These are phyloP conservation scores for Phortica okadai DNA, from an alignment of 2,888 invertebrate genomes.

Conservation along the genomic window DNA sequence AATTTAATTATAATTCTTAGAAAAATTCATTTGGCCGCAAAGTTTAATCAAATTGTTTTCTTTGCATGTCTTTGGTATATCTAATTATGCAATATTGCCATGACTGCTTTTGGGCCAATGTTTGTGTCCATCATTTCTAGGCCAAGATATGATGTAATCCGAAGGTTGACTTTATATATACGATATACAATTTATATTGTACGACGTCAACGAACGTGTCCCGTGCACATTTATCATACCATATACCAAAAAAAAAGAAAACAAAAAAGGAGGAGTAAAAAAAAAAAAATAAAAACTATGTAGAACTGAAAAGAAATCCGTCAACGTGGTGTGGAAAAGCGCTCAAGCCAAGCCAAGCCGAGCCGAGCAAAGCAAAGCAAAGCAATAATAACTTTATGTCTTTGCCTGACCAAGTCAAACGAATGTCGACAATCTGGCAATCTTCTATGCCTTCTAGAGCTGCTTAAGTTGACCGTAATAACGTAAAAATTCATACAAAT, in stretches of 20 bases:
- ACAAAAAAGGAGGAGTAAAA: not conserved
- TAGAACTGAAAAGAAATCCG: constrained; percentile 21
- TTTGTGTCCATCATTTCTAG: constrained; percentile 57
- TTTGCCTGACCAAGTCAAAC: constrained; percentile 50
- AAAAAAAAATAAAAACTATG: constrained; percentile 1
- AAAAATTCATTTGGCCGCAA: constrained; percentile 46
- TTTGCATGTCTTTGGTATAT: constrained; percentile 60
- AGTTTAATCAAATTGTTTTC: not conserved
- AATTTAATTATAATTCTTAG: constrained; percentile 54
- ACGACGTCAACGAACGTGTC: constrained; percentile 56
- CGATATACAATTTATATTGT: not conserved
- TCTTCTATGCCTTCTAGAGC: not conserved
- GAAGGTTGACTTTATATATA: not conserved
- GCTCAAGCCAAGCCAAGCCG: not conserved
- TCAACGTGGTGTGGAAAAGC: not conserved
- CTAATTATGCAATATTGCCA: constrained; percentile 64
- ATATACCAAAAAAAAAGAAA: not conserved
- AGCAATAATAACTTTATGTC: constrained; percentile 69
- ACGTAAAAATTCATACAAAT: constrained; percentile 10
- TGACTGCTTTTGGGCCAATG: constrained; percentile 13
- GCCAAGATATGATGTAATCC: constrained; percentile 63
- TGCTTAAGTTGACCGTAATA: not conserved
- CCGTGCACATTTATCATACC: constrained; percentile 67
- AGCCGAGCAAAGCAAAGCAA: constrained; percentile 43
- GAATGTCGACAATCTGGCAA: constrained; percentile 19